Conservation (phyloP, 1,140 invertebrate species). For the Drosophila sucinea region DNA sequence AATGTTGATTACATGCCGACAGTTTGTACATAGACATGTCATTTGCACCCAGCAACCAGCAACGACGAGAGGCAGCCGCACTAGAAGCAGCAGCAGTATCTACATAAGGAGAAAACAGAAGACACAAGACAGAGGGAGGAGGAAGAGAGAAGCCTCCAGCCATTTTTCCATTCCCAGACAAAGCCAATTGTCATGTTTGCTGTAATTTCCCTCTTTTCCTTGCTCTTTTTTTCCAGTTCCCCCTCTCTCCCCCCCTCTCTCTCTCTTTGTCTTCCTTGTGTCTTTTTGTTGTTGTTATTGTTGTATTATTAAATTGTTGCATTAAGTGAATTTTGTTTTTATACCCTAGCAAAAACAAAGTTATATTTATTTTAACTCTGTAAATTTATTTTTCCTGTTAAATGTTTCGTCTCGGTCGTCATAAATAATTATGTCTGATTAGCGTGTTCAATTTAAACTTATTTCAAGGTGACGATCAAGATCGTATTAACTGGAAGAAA, state of each 20-base stretch:
- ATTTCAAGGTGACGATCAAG: too few relatives aligned
- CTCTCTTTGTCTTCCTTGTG: not conserved
- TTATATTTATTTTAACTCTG: too few relatives aligned
- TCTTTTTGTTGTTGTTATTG: not conserved
- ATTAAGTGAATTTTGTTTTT: slow-evolving; percentile 39
- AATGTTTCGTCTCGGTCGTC: too few relatives aligned
- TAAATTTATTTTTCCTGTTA: too few relatives aligned
- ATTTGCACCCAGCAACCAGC: slow-evolving; percentile 46
- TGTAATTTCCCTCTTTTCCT: slow-evolving; percentile 12
- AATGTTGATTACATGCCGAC: slow-evolving; percentile 74
- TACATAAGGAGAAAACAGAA: slow-evolving; percentile 4
- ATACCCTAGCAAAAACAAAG: not conserved
- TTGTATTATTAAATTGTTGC: slow-evolving; percentile 56
- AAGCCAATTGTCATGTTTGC: slow-evolving; percentile 47
- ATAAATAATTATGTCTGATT: too few relatives aligned
- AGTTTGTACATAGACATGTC: slow-evolving; percentile 71
- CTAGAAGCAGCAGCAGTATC: not conserved
- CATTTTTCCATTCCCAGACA: slow-evolving; percentile 22
- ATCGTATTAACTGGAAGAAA: too few relatives aligned
- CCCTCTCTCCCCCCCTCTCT: slow-evolving; percentile 4
- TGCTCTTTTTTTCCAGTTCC: not conserved
- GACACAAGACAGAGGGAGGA: not conserved
- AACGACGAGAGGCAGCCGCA: slow-evolving; percentile 8
- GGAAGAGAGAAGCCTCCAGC: slow-evolving; percentile 8
- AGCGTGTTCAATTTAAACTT: too few relatives aligned